Evolutionary conservation across 2,888 invertebrate genomes (phyloP).

Genomic region (Nomada fucata): DNA sequence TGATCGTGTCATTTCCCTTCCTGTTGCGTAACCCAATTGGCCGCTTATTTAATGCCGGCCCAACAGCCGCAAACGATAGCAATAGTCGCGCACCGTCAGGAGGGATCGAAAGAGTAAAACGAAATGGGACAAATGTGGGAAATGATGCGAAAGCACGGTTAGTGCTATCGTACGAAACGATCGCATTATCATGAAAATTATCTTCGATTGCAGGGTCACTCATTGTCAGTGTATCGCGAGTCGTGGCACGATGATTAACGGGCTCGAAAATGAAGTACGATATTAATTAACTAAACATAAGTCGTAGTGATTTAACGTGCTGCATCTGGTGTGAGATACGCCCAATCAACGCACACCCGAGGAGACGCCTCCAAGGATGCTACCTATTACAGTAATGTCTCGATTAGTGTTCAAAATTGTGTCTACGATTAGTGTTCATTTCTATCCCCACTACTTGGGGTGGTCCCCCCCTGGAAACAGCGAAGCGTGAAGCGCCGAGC

Average conservation of each 20-base stretch:
- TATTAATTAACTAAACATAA: no score
- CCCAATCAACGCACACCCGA: no score
- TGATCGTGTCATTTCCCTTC: conserved; percentile 77
- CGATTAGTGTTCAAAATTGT: no score
- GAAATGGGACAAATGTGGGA: conserved; percentile 4
- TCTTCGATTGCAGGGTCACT: background rate
- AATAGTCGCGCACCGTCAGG: conserved; percentile 35
- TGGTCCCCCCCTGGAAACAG: no score
- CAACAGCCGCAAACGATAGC: conserved; percentile 48
- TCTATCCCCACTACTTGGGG: no score
- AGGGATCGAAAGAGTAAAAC: conserved; percentile 22
- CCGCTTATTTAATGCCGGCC: conserved; percentile 80
- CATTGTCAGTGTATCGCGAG: background rate
- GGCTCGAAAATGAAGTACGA: background rate
- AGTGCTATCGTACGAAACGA: conserved; percentile 27
- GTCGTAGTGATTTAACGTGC: no score
- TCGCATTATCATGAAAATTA: conserved; percentile 26
- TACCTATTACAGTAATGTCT: no score
- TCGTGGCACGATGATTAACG: background rate
- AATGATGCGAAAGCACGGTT: conserved; percentile 47
- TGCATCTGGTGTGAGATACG: no score
- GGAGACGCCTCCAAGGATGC: no score
- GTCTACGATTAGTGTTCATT: no score
- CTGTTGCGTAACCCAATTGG: conserved; percentile 83
- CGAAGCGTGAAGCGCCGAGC: no score